Conservation (phyloP, 37 sponge, comb jelly and placozoan species). For the Hexactinellida sp. region DNA sequence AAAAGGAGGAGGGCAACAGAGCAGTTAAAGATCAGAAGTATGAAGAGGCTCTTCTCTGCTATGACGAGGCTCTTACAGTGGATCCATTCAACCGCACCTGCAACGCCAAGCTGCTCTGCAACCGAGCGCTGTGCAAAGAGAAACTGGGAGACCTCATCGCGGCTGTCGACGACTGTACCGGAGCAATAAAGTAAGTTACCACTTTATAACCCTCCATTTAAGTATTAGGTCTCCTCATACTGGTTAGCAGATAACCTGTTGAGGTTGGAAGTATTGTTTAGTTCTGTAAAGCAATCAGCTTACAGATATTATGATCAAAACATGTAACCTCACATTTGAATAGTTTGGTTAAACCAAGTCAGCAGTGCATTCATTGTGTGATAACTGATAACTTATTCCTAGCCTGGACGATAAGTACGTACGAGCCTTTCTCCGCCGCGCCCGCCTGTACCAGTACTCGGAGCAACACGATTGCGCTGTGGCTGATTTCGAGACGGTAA, state of each 20-base stretch:
- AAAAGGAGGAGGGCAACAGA: slow-evolving; percentile 79
- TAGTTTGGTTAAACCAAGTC: no score
- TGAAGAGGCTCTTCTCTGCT: slow-evolving; percentile 48
- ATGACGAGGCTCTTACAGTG: slow-evolving; percentile 71
- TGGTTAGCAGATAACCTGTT: no score
- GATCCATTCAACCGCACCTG: slow-evolving; percentile 64
- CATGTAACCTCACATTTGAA: no score
- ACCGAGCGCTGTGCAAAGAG: slow-evolving; percentile 67
- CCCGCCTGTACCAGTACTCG: slow-evolving; percentile 70
- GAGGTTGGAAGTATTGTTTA: no score
- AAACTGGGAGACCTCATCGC: slow-evolving; percentile 47
- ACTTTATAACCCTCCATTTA: no score
- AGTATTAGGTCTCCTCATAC: no score
- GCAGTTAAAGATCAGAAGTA: slow-evolving; percentile 38
- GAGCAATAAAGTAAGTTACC: slow-evolving; percentile 51
- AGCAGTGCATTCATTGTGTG: no score
- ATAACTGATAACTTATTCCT: no score
- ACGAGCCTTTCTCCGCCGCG: slow-evolving; percentile 75
- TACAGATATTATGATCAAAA: no score
- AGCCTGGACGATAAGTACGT: slow-evolving; percentile 59
- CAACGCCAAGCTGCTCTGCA: slow-evolving; percentile 89
- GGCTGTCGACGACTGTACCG: slow-evolving; percentile 61
- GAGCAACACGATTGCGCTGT: slow-evolving; percentile 88
- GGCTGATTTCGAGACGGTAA: slow-evolving; percentile 70
- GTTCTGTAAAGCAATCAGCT: no score